Conservation (phyloP, 2,797 vertebrate genomes). For the Scolopax rusticola region DNA sequence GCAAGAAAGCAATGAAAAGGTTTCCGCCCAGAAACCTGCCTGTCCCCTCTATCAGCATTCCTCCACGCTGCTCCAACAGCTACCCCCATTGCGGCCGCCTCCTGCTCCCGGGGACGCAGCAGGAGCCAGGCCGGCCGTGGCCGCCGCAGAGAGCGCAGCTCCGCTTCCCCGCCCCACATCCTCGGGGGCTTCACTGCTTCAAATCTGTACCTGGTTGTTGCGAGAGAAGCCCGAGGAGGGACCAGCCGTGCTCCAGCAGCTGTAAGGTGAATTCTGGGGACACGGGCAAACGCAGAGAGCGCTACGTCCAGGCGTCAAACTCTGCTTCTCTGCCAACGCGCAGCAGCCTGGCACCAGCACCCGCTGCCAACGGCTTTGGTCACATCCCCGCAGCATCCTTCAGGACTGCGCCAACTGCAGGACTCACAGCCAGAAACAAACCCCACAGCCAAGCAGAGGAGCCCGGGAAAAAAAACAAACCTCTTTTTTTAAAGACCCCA, state of each 20-base stretch:
- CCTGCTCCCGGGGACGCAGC: accelerated
- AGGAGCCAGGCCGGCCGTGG: neutral
- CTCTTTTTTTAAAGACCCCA: neutral
- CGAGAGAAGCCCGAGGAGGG: neutral
- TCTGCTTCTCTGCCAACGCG: neutral
- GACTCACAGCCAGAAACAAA: neutral
- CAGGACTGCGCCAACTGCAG: neutral
- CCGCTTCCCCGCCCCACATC: neutral
- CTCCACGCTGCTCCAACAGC: accelerated
- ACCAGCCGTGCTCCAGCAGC: neutral
- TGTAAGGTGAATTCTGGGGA: neutral
- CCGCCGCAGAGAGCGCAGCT: neutral
- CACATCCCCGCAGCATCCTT: neutral
- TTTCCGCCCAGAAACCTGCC: neutral
- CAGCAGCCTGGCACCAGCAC: neutral
- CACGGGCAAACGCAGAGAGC: neutral
- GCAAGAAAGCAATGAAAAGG: neutral
- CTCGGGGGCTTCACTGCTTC: neutral
- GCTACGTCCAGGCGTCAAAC: neutral
- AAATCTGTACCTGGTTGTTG: neutral
- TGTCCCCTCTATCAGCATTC: neutral
- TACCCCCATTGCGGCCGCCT: neutral
- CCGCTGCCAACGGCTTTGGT: neutral
- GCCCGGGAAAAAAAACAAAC: neutral
- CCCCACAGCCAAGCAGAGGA: neutral